Base-by-base conservation (phyloP, 2,113 vertebrate genomes). In the Scomber scombrus region DNA sequence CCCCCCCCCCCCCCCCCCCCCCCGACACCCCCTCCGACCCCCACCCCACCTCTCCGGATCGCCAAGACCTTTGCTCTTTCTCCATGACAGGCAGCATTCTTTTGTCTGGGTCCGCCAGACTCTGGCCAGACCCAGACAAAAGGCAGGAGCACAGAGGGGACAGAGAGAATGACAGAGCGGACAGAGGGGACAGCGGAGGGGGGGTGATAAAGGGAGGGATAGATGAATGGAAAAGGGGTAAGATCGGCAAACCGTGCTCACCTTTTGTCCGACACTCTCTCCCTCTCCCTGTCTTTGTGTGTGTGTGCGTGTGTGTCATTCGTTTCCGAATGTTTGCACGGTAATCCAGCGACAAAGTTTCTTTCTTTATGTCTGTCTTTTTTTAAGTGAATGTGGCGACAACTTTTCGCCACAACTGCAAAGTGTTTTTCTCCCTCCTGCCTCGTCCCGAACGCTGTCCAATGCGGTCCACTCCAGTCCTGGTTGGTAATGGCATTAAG, bases 61-160 rank as follows among this genome's bases (percentile, higher is more conserved):
- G 66, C 63, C 56, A 55, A 64, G 92, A 94, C 86, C 91, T 92
- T 88, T 90, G 89, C 92, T 92, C 88, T 83, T 71, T 83, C 87
- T 92, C 91, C 90, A 80, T 93, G 92, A 93, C 92, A 90, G 83
- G 82, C 84, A 49, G 80, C 79, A 75, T 87, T 89, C 91, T 91
- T 88, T 86, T 92, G 88, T 89, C 69, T 67, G 82, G 47, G 52
- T 66, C 85, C 10, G 62, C 84, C 90, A 85, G 90, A 89, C 85
- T 87, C 90, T 84, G 87, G 64, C 78, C 68, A 46, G 80, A 93
- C 67, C n/a, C 46, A 87, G 81, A 93, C 94, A 93, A 95, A 94
- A 94, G 88, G 70, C 80, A 55, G 82, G 72, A 85, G 85, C 71
- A 66, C 54, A 79, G 84, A 85, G 70, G 69, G 75, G 73, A 80